These are phyloP conservation scores for Apteryx owenii DNA, from an alignment of 2,113 vertebrate genomes.

Conservation along the genomic window DNA sequence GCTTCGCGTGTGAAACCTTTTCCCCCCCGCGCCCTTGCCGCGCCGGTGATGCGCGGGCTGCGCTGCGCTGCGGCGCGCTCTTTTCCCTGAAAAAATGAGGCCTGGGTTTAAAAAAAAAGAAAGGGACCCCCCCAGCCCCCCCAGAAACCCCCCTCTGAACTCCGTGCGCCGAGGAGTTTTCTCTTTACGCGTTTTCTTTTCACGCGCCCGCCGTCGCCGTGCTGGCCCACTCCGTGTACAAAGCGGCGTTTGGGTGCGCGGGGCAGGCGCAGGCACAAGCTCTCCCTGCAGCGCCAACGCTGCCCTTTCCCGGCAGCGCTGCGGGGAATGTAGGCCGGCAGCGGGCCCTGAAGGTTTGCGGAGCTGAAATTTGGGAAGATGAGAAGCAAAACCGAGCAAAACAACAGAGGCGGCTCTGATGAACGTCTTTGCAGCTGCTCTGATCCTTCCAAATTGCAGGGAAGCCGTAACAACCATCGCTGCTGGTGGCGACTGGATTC, in stretches of 20 bases:
- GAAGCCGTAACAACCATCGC: neutral
- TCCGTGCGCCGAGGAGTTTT: neutral
- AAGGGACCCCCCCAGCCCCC: too few relatives aligned
- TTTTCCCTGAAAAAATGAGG: neutral
- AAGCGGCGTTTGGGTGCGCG: too few relatives aligned
- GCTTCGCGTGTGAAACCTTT: neutral
- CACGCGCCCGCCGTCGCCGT: too few relatives aligned
- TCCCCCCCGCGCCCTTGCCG: too few relatives aligned
- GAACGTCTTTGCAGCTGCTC: neutral
- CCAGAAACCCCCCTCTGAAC: neutral
- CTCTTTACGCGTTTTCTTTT: too few relatives aligned
- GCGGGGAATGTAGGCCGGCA: neutral
- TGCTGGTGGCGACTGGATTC: neutral
- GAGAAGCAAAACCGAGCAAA: neutral
- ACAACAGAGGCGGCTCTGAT: neutral
- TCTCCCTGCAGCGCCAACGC: too few relatives aligned
- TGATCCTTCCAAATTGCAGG: neutral
- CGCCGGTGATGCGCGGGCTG: neutral
- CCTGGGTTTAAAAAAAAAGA: too few relatives aligned
- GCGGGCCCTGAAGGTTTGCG: neutral
- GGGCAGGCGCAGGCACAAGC: too few relatives aligned
- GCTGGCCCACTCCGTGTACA: too few relatives aligned
- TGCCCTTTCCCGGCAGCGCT: neutral
- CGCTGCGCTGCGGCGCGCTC: neutral
- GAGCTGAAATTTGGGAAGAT: neutral